Evolutionary conservation across 2,797 vertebrate genomes (phyloP).

Genomic region (Acipenser transmontanus): DNA sequence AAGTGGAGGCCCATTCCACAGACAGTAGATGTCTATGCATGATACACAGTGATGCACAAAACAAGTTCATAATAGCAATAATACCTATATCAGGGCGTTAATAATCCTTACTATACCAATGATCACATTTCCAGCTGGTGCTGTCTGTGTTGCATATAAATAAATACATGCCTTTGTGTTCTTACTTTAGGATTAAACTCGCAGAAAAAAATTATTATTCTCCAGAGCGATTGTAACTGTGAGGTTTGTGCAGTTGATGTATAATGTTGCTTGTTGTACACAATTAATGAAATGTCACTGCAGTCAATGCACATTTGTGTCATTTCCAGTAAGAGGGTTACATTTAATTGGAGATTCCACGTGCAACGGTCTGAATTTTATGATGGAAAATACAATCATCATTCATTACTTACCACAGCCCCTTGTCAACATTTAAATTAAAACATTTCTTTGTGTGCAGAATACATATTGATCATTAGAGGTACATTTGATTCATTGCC

Average conservation of each 20-base stretch:
- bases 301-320: not conserved
- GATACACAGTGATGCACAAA: too few relatives aligned
- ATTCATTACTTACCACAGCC: constrained; percentile 1
- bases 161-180: too few relatives aligned
- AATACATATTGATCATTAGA: not conserved
- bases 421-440: not conserved
- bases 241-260: too few relatives aligned
- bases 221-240: too few relatives aligned
- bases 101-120: too few relatives aligned
- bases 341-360: not conserved
- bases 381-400: not conserved
- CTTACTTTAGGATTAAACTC: too few relatives aligned
- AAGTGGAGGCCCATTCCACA: not conserved
- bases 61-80: too few relatives aligned
- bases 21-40: not conserved
- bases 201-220: too few relatives aligned
- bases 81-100: too few relatives aligned
- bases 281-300: not conserved
- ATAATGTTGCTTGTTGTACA: too few relatives aligned
- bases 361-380: not conserved
- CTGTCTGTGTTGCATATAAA: too few relatives aligned
- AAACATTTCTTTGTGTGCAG: not conserved
- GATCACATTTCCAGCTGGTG: too few relatives aligned
- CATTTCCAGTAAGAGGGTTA: not conserved
- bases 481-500: not conserved